Percentiles rank a stretch among this genome's conserved stretches.
These are phyloP conservation scores for Eulithis prunata DNA, from an alignment of 2,888 invertebrate species.

Conservation along the genomic window DNA sequence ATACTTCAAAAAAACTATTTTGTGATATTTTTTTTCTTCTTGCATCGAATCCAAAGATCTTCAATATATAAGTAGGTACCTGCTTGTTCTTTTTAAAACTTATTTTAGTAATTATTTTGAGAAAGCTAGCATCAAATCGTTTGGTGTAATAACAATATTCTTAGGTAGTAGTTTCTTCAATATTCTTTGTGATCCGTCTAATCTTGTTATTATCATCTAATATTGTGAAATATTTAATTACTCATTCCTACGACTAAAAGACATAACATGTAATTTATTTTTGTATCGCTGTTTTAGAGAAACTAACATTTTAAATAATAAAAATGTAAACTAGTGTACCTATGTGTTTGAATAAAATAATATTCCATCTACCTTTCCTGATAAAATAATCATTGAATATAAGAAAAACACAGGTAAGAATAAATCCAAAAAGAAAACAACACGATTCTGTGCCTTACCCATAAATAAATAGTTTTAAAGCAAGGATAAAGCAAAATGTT, in stretches of 20 bases:
- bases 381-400: no score
- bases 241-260: conserved; percentile 78
- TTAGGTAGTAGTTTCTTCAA: neutral
- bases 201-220: conserved; percentile 37
- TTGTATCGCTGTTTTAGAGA: conserved; percentile 46
- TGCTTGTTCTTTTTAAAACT: neutral
- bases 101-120: conserved; percentile 2
- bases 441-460: no score
- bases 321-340: neutral
- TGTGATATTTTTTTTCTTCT: conserved; percentile 15
- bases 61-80: neutral
- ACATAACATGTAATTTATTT: conserved; percentile 62
- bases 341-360: neutral
- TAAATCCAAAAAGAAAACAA: no score
- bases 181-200: conserved; percentile 30
- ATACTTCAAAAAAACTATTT: conserved; percentile 17
- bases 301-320: conserved; percentile 27
- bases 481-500: no score
- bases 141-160: neutral
- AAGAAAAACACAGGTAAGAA: no score
- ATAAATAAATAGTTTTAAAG: no score
- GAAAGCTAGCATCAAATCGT: neutral
- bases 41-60: conserved; percentile 1
- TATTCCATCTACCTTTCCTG: no score
- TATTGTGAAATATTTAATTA: conserved; percentile 48